These are phyloP conservation scores for Sternarchorhynchus goeldii DNA, from an alignment of 2,797 vertebrate species.

Conservation along the genomic window DNA sequence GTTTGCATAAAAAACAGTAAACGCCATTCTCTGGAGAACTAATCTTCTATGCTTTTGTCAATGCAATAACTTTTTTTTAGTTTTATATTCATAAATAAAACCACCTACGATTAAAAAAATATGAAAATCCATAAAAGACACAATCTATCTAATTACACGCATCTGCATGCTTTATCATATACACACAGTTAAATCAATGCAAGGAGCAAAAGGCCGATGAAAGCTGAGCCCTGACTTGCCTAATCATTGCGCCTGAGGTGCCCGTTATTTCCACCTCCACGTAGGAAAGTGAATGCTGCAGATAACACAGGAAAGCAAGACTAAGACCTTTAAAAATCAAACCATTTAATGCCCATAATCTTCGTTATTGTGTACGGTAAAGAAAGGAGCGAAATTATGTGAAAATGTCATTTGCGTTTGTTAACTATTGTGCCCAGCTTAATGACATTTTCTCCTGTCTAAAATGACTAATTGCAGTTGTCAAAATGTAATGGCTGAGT, in stretches of 20 bases:
- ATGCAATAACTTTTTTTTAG: constrained; percentile 1
- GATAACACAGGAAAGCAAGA: constrained; percentile 8
- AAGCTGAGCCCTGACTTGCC: background rate
- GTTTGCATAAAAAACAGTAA: too few relatives aligned
- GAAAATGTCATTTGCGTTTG: constrained; percentile 3
- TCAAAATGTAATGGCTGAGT: constrained; percentile 41
- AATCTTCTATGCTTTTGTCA: background rate
- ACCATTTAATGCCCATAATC: constrained; percentile 13
- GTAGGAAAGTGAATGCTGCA: constrained; percentile 14
- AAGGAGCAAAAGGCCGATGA: background rate
- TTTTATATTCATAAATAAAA: background rate
- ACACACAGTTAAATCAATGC: background rate
- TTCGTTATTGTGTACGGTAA: constrained; percentile 21
- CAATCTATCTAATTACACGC: background rate
- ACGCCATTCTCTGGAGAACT: too few relatives aligned
- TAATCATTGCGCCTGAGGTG: constrained; percentile 5
- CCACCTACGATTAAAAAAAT: background rate
- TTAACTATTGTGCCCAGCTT: constrained; percentile 41
- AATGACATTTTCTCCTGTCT: constrained; percentile 30
- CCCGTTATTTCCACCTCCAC: constrained; percentile 20
- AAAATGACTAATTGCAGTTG: constrained; percentile 48
- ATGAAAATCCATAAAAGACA: background rate
- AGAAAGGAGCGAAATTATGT: background rate
- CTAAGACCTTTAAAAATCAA: constrained; percentile 7
- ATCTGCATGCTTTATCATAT: background rate